These are phyloP conservation scores for Strongylocentrotus purpuratus DNA, from an alignment of 35 echinoderm and acorn worm species.

Conservation along the genomic window DNA sequence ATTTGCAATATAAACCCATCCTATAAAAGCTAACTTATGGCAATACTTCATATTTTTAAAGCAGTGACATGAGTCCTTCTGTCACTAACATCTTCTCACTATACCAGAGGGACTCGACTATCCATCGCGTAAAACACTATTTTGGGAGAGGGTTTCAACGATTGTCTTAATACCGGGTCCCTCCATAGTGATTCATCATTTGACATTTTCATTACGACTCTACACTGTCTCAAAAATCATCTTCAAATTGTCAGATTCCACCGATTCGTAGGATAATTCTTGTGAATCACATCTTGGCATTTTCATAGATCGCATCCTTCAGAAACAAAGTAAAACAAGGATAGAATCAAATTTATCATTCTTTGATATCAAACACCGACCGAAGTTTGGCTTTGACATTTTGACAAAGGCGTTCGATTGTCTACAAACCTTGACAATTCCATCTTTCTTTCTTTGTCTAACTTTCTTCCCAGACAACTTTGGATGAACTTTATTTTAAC, in stretches of 20 bases:
- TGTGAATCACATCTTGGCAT: neutral
- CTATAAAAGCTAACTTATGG: too few relatives aligned
- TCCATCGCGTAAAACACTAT: slow-evolving; percentile 16
- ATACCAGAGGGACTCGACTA: neutral
- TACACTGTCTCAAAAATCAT: neutral
- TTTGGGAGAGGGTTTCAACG: slow-evolving; percentile 1
- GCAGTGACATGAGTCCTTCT: neutral
- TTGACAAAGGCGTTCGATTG: slow-evolving; percentile 1
- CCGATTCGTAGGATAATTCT: neutral
- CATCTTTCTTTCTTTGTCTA: neutral
- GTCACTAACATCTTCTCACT: neutral
- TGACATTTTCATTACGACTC: neutral
- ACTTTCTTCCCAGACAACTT: neutral
- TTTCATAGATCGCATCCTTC: neutral
- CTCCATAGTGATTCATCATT: neutral
- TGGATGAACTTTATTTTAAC: neutral
- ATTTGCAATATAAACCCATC: too few relatives aligned
- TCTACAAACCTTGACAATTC: neutral
- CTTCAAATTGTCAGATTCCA: neutral
- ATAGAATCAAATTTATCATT: slow-evolving; percentile 20
- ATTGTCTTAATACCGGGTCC: neutral
- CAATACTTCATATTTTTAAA: too few relatives aligned
- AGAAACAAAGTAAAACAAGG: neutral
- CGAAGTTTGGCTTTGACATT: neutral
- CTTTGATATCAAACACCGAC: slow-evolving; percentile 2